Conservation (phyloP, 2,888 invertebrate genomes). For the Timema podura region DNA sequence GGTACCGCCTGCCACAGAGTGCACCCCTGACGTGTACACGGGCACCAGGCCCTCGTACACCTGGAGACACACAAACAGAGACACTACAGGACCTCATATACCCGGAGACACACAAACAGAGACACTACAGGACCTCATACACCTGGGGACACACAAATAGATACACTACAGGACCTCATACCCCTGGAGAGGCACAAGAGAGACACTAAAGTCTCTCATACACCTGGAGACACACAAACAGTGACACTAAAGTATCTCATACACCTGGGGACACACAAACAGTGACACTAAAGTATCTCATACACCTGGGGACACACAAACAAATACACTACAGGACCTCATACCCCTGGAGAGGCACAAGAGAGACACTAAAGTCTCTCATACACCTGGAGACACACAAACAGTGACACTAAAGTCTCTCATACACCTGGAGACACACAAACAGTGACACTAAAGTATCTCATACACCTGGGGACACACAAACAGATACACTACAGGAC, state of each 20-base stretch:
- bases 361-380: neutral
- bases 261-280: constrained; percentile 52
- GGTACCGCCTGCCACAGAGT: constrained; percentile 62
- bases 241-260: constrained; percentile 81
- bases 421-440: constrained; percentile 62
- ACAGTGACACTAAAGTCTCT: constrained; percentile 80
- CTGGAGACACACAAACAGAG: constrained; percentile 36
- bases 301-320: neutral
- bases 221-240: constrained; percentile 46
- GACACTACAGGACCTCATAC: neutral
- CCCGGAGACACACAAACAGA: neutral
- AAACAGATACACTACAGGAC: neutral
- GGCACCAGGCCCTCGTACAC: constrained; percentile 89
- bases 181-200: neutral
- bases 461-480: neutral
- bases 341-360: neutral
- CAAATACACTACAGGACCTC: neutral
- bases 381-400: neutral
- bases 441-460: neutral
- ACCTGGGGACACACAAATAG: neutral
- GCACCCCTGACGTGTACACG: constrained; percentile 80
- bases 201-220: neutral
- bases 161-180: neutral
- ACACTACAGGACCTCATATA: neutral
- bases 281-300: neutral